Percentiles rank a stretch among this genome's conserved stretches.
phyloP scores from a whole-genome alignment of 2,113 vertebrate genomes.

The Thermophis baileyi region DNA sequence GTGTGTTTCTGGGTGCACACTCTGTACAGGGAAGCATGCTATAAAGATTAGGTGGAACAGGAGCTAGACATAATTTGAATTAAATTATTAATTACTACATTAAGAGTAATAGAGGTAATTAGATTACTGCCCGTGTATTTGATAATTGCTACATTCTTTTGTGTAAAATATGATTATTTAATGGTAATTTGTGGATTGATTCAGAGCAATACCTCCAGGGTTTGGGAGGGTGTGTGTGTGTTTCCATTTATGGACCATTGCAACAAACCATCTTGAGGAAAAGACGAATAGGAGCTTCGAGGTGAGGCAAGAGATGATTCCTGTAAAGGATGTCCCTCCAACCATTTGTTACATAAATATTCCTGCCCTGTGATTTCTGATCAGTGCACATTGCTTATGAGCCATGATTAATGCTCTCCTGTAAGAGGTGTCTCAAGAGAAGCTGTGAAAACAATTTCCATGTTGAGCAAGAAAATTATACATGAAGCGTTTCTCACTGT shows the following conservation, averaged over 20 bases:
- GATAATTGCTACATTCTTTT: background rate
- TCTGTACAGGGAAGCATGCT: background rate
- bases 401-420: slow-evolving; percentile 53
- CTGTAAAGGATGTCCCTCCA: slow-evolving; percentile 53
- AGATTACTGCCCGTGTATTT: background rate
- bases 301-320: slow-evolving; percentile 28
- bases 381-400: slow-evolving; percentile 36
- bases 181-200: background rate
- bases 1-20: background rate
- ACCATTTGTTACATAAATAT: slow-evolving; percentile 36
- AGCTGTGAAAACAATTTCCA: slow-evolving; percentile 60
- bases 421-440: slow-evolving; percentile 35
- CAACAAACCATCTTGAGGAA: background rate
- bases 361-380: slow-evolving; percentile 13
- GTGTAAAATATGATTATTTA: background rate
- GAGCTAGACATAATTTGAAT: background rate
- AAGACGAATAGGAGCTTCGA: background rate
- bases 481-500: slow-evolving; percentile 36
- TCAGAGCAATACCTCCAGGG: background rate
- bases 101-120: background rate
- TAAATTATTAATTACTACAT: background rate
- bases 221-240: accelerated
- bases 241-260: background rate
- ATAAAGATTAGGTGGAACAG: background rate
- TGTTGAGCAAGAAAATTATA: slow-evolving; percentile 47